Base-by-base conservation (phyloP, 2,888 invertebrate species). In the Cataglyphis livida region DNA sequence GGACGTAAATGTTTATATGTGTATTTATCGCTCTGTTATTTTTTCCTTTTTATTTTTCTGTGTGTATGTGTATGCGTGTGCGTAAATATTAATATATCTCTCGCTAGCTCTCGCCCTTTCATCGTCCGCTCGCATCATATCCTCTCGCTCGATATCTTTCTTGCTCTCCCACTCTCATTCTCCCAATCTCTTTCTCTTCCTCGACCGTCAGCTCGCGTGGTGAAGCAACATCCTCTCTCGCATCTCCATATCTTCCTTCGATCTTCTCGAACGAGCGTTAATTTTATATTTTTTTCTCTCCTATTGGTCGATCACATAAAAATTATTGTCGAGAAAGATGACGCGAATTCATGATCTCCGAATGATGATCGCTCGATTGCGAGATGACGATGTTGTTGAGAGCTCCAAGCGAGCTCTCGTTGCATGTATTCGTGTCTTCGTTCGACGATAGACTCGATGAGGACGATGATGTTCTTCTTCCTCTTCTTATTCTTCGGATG, bases 401-500 rank as follows among this genome's bases (percentile, higher is more conserved):
- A 76, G 75, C 65, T 65, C 75, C 48, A 18, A 75, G 48, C 48
- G 48, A 65, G 35, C 71, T 44, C 71, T 59, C 78, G 78, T 78
- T 70, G 18, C 7, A 32, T 59, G 9, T 54, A 75, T 76, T 78
- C 54, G 76, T 78, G 21, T 70, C 78, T 78, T 78, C 68, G 76
- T 76, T 76, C 71, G 71, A 70, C 21, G 71, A 71, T 71, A 59
- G 35, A 79, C 38, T 71, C 71, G 51, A 66, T 38, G 32, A 78
- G 70, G 41, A 21, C 18, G 41, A 71, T 44, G 44, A 44, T 57
- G 41, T 74, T 81, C 71, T 38, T 76, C 48, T 41, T 66, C 15
- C 41, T 84, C 12, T 25, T 61, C 66, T 38, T 74, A 85, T 87
- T 87, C 87, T 89, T 89, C 87, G 83, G 86, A 90, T 91, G 88